Evolutionary conservation across 2,113 vertebrate species (phyloP), one percentile per base, ranked within the genome.

Genomic region (Sprattus sprattus): DNA sequence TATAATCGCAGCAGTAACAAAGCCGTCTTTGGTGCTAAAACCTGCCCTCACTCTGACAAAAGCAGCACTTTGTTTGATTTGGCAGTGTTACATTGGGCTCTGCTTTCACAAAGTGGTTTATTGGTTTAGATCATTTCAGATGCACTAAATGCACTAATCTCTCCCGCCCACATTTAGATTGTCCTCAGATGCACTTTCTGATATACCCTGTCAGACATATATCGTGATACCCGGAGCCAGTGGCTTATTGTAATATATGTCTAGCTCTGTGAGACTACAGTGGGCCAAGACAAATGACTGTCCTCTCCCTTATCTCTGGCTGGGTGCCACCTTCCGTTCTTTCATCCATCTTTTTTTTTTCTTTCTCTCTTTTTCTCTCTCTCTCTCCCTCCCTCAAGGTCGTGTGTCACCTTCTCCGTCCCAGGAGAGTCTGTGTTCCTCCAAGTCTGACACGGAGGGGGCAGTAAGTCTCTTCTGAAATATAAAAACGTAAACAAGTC

Each of bases 401-500:
- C 97, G 97, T 44, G 98, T 99, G 86, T 99, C 98, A 25, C 98
- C 98, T 1, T 99, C 98, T 45, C 98, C 98, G 0, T 99, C 98
- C 94, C 98, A 99, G 93, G 98, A 99, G 95, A 99, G 98, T 92
- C 91, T 99, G 91, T 99, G 95, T 91, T 99, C 98, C 75, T 99
- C 98, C 6, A 99, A 99, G 93, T 99, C 98, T 81, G 98, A 99
- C 88, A 98, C 97, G 0, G 98, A 99, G 84, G 93, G 92, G 22
- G 97, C 96, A 95, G 98, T 99, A 89, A 94, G 93, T 90, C n/a
- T 54, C 75, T 57, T 82, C 22, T 10, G n/a, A 25, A 71, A 67
- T 25, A 5, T 28, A 5, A 6, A 0, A 67, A n/a, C n/a, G 60
- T 25, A 67, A 67, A 67, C 60, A 67, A 67, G 20, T 67, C 60